Evolutionary conservation across 2,888 invertebrate genomes (phyloP), one percentile per base, ranked within the genome.

Genomic region (Lordiphosa andalusiaca): DNA sequence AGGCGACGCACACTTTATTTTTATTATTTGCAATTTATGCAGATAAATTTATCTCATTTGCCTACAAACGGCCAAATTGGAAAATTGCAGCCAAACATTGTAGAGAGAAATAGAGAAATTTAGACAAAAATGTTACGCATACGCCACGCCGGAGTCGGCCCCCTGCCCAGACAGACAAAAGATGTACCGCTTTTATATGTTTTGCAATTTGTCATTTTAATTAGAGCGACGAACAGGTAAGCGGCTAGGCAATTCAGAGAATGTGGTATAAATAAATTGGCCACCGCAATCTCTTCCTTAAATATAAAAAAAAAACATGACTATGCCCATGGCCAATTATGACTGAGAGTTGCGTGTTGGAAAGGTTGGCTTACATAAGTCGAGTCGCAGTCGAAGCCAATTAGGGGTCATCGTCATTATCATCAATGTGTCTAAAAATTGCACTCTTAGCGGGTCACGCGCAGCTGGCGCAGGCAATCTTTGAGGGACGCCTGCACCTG

Each of bases 191-290:
- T 55, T 61, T 68, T 37, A 41, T 44, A 38, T 48, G 54, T 33
- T 53, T 23, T 54, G 54, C 53, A 61, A 83, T 80, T 80, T 85
- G 73, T 83, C 80, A 65, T 83, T 75, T 78, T 75, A 84, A 85
- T 85, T 81, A 77, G 63, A 55, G 33, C 35, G 55, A 7, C 35
- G 13, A 53, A 44, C 67, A 63, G 59, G 53, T 58, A 63, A 35
- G 52, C 2, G 35, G 19, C 0, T 9, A 7, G 19, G 13, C 3
- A 59, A 19, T 44, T 16, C 6, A 9, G 12, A 64, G 37, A 38
- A 47, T 35, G 9, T 10, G 33, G 39, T 40, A 37, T 42, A 49
- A 37, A 55, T 49, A 55, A 62, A 49, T 65, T 42, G 37, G 40
- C 40, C 36, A 21, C 25, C 19, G 42, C 38, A 37, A 49, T 25